Evolutionary conservation across 2,797 vertebrate genomes (phyloP).

Genomic region (Antrozous pallidus): DNA sequence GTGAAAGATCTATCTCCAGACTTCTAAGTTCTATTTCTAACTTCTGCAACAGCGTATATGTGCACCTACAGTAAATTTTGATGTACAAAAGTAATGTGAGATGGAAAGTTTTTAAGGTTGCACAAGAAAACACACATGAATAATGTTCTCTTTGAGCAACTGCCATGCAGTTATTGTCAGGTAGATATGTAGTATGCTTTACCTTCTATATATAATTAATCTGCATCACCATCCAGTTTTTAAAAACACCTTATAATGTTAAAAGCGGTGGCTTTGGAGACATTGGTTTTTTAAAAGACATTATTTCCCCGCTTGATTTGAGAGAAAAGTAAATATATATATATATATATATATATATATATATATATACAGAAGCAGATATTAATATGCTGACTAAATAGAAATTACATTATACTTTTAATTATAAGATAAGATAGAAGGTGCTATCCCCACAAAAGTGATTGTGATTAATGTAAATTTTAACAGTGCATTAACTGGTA

Average conservation of each 20-base stretch:
- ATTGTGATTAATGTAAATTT: constrained; percentile 18
- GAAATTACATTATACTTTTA: not conserved
- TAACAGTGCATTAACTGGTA: not conserved
- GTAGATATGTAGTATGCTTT: not conserved
- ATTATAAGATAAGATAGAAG: not conserved
- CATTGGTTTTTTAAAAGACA: not conserved
- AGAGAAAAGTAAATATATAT: not conserved
- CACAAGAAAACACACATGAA: not conserved
- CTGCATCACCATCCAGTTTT: not conserved
- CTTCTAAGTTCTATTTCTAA: constrained; percentile 5
- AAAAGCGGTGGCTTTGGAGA: not conserved
- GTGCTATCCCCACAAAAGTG: not conserved
- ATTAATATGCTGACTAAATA: not conserved
- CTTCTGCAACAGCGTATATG: not conserved
- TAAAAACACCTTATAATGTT: not conserved
- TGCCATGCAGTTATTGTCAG: not conserved
- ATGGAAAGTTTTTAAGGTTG: constrained; percentile 40
- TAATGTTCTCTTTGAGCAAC: not conserved
- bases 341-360: too few relatives aligned
- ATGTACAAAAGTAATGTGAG: not conserved
- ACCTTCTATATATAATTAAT: not conserved
- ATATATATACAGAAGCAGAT: not conserved
- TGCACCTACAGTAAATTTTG: not conserved
- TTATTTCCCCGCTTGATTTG: not conserved
- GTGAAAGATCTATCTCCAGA: not conserved